Evolutionary conservation across 2,113 vertebrate genomes (phyloP).

Genomic region (Colius striatus): DNA sequence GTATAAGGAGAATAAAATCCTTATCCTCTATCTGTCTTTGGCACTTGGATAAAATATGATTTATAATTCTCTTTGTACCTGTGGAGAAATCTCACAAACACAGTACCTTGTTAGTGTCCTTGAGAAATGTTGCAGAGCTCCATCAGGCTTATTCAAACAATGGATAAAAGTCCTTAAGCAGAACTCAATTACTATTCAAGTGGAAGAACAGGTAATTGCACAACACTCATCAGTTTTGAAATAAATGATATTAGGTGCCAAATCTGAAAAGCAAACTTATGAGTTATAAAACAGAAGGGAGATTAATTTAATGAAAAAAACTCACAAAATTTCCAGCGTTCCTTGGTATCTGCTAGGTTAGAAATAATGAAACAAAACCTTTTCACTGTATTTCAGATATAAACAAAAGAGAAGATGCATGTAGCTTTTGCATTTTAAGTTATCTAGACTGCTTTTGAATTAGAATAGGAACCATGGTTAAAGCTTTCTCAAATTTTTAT

Average conservation of each 20-base stretch:
- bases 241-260: conserved; percentile 8
- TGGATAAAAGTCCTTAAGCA: conserved; percentile 14
- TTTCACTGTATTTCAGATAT: neutral
- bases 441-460: neutral
- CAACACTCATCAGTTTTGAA: conserved; percentile 24
- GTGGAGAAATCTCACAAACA: neutral
- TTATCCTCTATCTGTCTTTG: neutral
- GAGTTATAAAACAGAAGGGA: neutral
- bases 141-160: conserved; percentile 17
- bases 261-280: conserved; percentile 48
- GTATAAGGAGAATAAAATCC: neutral
- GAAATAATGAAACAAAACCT: neutral
- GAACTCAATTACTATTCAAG: conserved; percentile 32
- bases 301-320: conserved; percentile 12
- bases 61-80: neutral
- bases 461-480: neutral
- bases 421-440: neutral
- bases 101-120: neutral
- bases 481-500: neutral
- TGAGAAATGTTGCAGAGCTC: conserved; percentile 14
- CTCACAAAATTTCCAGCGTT: neutral
- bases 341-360: neutral
- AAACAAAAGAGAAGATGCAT: neutral
- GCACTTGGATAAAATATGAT: neutral
- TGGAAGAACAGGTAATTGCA: conserved; percentile 43